A percentile compares a stretch with the other conserved stretches of the same genome.
Evolutionary conservation across 2,888 invertebrate genomes (phyloP).

Genomic region (Taphrorychus bicolor): DNA sequence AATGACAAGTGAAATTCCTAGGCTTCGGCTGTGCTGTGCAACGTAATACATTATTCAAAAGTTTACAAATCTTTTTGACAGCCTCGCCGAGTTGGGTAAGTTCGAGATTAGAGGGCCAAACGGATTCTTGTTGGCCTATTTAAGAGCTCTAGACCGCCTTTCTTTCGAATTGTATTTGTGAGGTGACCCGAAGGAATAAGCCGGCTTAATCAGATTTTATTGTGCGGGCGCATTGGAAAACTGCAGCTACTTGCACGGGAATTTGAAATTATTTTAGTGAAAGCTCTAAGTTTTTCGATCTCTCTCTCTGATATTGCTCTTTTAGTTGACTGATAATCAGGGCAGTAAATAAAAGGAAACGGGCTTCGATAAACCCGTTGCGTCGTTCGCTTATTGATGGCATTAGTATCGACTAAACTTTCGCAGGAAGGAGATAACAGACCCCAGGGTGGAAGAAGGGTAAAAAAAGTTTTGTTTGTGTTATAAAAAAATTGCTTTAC

Average conservation of each 20-base stretch:
- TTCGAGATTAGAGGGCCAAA: neutral
- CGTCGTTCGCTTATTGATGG: neutral
- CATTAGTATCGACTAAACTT: neutral
- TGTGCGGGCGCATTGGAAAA: too few relatives aligned
- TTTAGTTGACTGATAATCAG: neutral
- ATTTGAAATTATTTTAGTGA: neutral
- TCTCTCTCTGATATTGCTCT: neutral
- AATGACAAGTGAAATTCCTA: slow-evolving; percentile 20
- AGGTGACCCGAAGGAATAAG: too few relatives aligned
- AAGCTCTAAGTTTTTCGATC: neutral
- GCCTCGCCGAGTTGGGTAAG: slow-evolving; percentile 16
- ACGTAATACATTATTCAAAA: slow-evolving; percentile 20
- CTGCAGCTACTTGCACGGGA: neutral
- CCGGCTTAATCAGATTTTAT: neutral
- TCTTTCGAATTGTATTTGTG: neutral
- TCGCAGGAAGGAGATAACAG: neutral
- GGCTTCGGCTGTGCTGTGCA: slow-evolving; percentile 3
- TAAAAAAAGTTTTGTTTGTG: too few relatives aligned
- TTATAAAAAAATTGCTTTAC: too few relatives aligned
- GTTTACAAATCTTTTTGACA: slow-evolving; percentile 23
- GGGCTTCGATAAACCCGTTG: neutral
- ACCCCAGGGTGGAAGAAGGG: too few relatives aligned
- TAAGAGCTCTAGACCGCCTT: neutral
- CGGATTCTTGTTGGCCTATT: neutral
- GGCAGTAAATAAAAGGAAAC: neutral